phyloP scores from a whole-genome alignment of 1,140 invertebrate genomes.

The Anthonomus grandis region DNA sequence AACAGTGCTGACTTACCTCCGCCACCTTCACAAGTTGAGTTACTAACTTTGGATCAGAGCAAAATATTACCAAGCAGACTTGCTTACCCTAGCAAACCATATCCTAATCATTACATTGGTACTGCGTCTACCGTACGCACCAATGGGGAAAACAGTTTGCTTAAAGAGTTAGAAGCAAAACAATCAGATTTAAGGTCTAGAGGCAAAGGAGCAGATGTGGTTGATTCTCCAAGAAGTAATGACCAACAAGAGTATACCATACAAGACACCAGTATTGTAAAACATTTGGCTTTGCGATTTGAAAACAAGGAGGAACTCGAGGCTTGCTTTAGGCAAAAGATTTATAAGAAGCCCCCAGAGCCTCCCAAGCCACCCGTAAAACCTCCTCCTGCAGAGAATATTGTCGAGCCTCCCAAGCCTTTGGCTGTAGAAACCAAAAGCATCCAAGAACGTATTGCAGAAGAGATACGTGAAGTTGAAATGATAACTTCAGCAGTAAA shows the following conservation, averaged over 20 bases:
- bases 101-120: slow-evolving; percentile 51
- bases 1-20: slow-evolving; percentile 86
- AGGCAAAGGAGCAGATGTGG: slow-evolving; percentile 27
- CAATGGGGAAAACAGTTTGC: slow-evolving; percentile 62
- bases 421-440: too few relatives aligned
- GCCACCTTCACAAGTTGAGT: slow-evolving; percentile 73
- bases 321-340: too few relatives aligned
- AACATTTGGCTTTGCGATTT: slow-evolving; percentile 79
- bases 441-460: slow-evolving; percentile 48
- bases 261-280: too few relatives aligned
- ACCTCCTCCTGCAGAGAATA: too few relatives aligned
- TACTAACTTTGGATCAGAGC: slow-evolving; percentile 58
- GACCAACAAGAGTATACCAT: too few relatives aligned
- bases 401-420: too few relatives aligned
- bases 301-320: too few relatives aligned
- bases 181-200: slow-evolving; percentile 53
- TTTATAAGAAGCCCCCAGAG: too few relatives aligned
- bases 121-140: slow-evolving; percentile 44
- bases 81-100: slow-evolving; percentile 27
- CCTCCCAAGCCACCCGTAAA: too few relatives aligned
- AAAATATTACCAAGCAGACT: slow-evolving; percentile 42
- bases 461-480: slow-evolving; percentile 56
- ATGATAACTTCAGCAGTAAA: slow-evolving; percentile 53
- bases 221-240: slow-evolving; percentile 30
- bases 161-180: slow-evolving; percentile 75